Evolutionary conservation across 35 echinoderm and acorn worm species (phyloP).

Genomic region (Strongylocentrotus purpuratus): DNA sequence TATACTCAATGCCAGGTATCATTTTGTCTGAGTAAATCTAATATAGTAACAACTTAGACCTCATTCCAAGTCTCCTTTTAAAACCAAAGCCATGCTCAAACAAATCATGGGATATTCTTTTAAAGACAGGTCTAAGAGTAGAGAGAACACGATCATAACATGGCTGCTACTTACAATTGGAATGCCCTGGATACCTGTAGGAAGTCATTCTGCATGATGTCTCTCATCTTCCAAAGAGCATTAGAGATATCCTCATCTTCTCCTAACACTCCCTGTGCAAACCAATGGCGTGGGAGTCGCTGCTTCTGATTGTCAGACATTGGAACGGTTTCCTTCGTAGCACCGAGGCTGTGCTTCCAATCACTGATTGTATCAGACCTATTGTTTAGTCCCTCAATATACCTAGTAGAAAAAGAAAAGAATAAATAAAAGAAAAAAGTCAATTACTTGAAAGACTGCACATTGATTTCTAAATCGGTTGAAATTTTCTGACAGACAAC

Average conservation of each 20-base stretch:
- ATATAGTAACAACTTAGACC: background rate
- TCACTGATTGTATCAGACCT: slow-evolving; percentile 70
- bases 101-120: background rate
- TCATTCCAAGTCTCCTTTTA: background rate
- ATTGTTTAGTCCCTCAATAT: slow-evolving; percentile 86
- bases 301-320: slow-evolving; percentile 68
- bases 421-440: background rate
- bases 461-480: no score
- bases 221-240: slow-evolving; percentile 94
- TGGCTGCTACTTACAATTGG: slow-evolving; percentile 68
- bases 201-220: slow-evolving; percentile 87
- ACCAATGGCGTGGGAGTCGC: slow-evolving; percentile 72
- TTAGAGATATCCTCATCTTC: slow-evolving; percentile 79
- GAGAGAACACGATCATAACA: background rate
- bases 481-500: no score
- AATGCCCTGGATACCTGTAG: slow-evolving; percentile 63
- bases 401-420: slow-evolving; percentile 53
- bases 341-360: slow-evolving; percentile 78
- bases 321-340: slow-evolving; percentile 57
- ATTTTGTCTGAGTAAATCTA: no score
- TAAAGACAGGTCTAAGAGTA: background rate
- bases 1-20: no score
- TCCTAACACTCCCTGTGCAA: slow-evolving; percentile 64
- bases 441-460: no score
- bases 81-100: background rate